phyloP scores from a whole-genome alignment of 2,113 vertebrate genomes.

The Heterotis niloticus region DNA sequence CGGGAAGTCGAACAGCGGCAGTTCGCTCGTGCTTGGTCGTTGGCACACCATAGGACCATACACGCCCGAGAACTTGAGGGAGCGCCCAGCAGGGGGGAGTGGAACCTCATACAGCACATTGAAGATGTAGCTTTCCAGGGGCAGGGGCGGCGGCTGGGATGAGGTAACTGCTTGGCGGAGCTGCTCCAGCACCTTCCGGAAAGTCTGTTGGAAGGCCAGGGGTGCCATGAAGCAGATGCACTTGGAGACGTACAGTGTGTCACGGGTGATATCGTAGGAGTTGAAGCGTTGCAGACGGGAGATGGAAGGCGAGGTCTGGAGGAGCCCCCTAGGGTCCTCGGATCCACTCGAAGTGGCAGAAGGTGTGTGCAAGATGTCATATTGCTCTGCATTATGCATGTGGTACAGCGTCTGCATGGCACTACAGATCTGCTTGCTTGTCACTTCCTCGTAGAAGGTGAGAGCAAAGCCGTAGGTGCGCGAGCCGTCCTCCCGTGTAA shows the following conservation, averaged over 20 bases:
- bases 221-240: slow-evolving; percentile 96
- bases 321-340: slow-evolving; percentile 51
- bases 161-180: slow-evolving; percentile 92
- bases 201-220: slow-evolving; percentile 94
- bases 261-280: slow-evolving; percentile 95
- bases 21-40: slow-evolving; percentile 87
- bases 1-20: slow-evolving; percentile 92
- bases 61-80: slow-evolving; percentile 93
- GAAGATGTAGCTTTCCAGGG: slow-evolving; percentile 96
- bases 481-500: slow-evolving; percentile 96
- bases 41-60: slow-evolving; percentile 92
- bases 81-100: slow-evolving; percentile 86
- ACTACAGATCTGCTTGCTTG: slow-evolving; percentile 98
- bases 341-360: slow-evolving; percentile 39
- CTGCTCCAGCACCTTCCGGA: slow-evolving; percentile 85
- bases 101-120: slow-evolving; percentile 97
- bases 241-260: slow-evolving; percentile 95
- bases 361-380: slow-evolving; percentile 80
- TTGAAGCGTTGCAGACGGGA: slow-evolving; percentile 93
- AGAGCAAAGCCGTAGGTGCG: slow-evolving; percentile 95
- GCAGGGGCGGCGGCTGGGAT: slow-evolving; percentile 86
- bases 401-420: slow-evolving; percentile 99
- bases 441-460: slow-evolving; percentile 97
- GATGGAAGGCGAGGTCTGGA: slow-evolving; percentile 74
- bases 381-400: slow-evolving; percentile 98